Evolutionary conservation across 2,113 vertebrate genomes (phyloP).

Genomic region (Lagopus leucura): DNA sequence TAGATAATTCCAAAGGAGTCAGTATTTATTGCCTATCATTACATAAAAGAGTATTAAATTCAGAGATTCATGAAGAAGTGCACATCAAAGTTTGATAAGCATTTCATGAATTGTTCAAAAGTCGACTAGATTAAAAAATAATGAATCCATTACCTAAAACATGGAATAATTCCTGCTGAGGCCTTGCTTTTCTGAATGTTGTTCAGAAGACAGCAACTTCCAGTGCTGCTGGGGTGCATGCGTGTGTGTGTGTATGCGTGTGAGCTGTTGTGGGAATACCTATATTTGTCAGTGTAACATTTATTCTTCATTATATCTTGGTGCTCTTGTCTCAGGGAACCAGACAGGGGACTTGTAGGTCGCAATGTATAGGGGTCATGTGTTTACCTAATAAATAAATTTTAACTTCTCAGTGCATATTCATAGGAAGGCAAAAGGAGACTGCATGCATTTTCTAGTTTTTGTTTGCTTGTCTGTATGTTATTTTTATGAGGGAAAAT

Average conservation of each 20-base stretch:
- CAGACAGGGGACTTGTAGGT: not conserved
- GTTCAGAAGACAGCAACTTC: not conserved
- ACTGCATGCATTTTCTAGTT: not conserved
- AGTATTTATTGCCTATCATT: not conserved
- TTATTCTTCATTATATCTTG: not conserved
- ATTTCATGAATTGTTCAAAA: not conserved
- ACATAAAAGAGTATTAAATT: not conserved
- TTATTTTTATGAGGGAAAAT: not conserved
- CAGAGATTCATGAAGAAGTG: not conserved
- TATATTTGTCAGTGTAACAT: not conserved
- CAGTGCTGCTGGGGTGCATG: too few relatives aligned
- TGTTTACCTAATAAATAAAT: not conserved
- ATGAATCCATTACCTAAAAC: not conserved
- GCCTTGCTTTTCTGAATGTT: not conserved
- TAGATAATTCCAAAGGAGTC: not conserved
- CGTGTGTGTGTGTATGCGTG: rapidly evolving
- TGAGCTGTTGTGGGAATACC: not conserved
- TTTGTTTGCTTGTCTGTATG: not conserved
- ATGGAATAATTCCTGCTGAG: not conserved
- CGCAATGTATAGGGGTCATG: not conserved
- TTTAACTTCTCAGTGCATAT: not conserved
- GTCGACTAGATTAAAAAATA: not conserved
- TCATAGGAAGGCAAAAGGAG: not conserved
- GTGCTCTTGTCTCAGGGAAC: not conserved
- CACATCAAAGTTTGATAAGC: not conserved